Evolutionary conservation across 2,113 vertebrate genomes (phyloP).

Genomic region (Gymnogyps californianus): DNA sequence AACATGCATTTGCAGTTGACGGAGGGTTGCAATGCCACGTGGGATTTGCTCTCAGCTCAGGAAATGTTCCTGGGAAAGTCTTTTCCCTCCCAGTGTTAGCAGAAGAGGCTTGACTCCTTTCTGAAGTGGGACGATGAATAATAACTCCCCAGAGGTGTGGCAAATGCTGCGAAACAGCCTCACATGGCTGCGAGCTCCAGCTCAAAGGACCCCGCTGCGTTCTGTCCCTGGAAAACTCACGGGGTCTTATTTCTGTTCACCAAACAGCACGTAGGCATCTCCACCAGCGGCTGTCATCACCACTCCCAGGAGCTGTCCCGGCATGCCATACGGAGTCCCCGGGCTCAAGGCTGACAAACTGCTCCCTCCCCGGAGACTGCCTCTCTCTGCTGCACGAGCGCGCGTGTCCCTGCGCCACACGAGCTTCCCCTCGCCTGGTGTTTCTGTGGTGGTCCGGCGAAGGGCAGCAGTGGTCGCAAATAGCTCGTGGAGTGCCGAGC

Average conservation of each 20-base stretch:
- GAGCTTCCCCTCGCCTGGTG: background rate
- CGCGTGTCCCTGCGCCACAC: fast-evolving
- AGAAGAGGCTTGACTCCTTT: background rate
- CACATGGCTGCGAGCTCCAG: background rate
- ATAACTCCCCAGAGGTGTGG: background rate
- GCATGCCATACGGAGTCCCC: background rate
- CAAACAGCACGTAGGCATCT: background rate
- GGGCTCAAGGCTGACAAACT: background rate
- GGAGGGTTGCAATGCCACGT: background rate
- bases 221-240: background rate
- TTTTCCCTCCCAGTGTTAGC: background rate
- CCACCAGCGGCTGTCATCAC: background rate
- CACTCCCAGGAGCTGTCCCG: background rate
- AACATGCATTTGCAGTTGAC: background rate
- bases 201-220: background rate
- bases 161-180: background rate
- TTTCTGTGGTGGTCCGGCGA: background rate
- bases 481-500: background rate
- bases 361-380: background rate
- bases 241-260: background rate
- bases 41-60: background rate
- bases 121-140: background rate
- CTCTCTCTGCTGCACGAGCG: fast-evolving
- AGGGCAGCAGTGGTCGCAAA: background rate
- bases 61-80: constrained; percentile 12